A percentile compares a stretch with the other conserved stretches of the same genome.
These are phyloP conservation scores for Neomonachus schauinslandi DNA, from an alignment of 2,113 vertebrate genomes.

Conservation along the genomic window DNA sequence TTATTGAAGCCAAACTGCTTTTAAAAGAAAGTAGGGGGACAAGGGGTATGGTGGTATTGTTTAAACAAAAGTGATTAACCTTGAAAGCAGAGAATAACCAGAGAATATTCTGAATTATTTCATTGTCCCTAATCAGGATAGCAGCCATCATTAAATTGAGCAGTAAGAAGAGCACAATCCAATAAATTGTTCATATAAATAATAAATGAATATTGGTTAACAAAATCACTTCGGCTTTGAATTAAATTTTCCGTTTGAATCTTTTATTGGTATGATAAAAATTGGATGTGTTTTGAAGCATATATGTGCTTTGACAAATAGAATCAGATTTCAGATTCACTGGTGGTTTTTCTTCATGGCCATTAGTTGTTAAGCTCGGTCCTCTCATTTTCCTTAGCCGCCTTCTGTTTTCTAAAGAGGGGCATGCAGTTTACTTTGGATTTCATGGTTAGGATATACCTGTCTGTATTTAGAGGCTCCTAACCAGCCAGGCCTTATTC, in stretches of 20 bases:
- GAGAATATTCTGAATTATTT: conserved; percentile 12
- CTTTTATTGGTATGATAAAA: conserved; percentile 44
- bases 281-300: not conserved
- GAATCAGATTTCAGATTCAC: conserved; percentile 48
- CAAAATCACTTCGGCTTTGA: conserved; percentile 34
- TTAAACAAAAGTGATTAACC: conserved; percentile 43
- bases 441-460: conserved; percentile 22
- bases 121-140: not conserved
- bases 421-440: not conserved
- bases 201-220: conserved; percentile 11
- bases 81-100: conserved; percentile 12
- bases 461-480: not conserved
- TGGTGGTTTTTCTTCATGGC: not conserved
- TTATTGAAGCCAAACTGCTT: conserved; percentile 46
- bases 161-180: conserved; percentile 2
- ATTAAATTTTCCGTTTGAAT: conserved; percentile 53
- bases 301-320: conserved; percentile 19
- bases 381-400: not conserved
- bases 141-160: not conserved
- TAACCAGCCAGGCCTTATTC: not conserved
- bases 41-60: not conserved
- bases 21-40: conserved; percentile 25
- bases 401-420: conserved; percentile 24
- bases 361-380: not conserved
- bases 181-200: conserved; percentile 13